Conservation (phyloP, 2,888 invertebrate genomes). For the Schizotus pectinicornis region DNA sequence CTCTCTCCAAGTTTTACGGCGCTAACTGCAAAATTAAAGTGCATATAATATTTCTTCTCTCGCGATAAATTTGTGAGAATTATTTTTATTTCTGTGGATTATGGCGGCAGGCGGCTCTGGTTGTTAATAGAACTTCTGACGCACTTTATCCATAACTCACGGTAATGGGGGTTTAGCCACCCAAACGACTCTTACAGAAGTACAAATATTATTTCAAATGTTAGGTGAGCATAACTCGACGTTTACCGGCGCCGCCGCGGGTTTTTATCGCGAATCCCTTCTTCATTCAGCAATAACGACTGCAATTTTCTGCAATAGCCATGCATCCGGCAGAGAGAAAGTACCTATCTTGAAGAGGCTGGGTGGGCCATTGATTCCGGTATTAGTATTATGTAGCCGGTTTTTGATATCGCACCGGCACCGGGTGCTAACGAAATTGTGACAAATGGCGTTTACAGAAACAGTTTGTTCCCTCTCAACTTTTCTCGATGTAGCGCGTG, state of each 20-base stretch:
- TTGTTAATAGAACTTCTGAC: conserved; percentile 54
- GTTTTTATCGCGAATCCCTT: not conserved
- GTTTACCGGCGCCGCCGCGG: conserved; percentile 8
- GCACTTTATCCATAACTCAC: conserved; percentile 48
- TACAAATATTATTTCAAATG: conserved; percentile 22
- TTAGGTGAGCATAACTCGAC: conserved; percentile 8
- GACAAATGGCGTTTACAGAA: conserved; percentile 46
- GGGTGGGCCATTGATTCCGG: conserved; percentile 8
- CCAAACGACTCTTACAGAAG: conserved; percentile 21
- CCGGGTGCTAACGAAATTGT: conserved; percentile 47
- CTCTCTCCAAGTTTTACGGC: conserved; percentile 30
- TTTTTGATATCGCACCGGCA: conserved; percentile 31
- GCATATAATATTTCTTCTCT: conserved; percentile 38
- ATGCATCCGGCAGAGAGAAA: not conserved
- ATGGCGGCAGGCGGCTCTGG: conserved; percentile 46
- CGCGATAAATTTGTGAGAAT: conserved; percentile 37
- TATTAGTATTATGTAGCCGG: conserved; percentile 21
- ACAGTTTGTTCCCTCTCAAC: conserved; percentile 45
- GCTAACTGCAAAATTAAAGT: conserved; percentile 39
- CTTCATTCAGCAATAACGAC: too few species aligned
- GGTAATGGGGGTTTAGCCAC: conserved; percentile 28
- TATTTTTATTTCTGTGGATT: conserved; percentile 39
- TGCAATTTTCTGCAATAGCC: too few species aligned
- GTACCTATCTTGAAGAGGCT: conserved; percentile 7
- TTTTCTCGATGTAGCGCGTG: conserved; percentile 43